Evolutionary conservation across 1,140 invertebrate genomes (phyloP), one percentile per base, ranked within the genome.

Genomic region (Protaetia brevitarsis): DNA sequence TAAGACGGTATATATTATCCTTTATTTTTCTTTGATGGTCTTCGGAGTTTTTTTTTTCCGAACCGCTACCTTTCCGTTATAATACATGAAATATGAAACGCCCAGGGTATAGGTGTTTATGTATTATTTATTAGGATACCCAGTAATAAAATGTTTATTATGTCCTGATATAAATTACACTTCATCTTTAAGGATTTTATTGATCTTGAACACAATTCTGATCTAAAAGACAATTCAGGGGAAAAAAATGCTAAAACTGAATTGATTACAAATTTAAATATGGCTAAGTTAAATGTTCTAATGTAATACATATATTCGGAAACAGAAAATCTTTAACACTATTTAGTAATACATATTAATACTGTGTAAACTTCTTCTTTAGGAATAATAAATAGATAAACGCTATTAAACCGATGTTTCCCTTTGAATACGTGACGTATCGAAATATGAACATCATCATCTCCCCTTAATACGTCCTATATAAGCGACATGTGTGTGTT

Each of bases 381-480:
- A n/a, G n/a, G n/a, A n/a, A n/a, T n/a, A n/a, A n/a, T n/a, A 51
- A 23, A 51, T 51, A 51, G 26, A 51, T 51, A 51, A 23, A 51
- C 16, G 19, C 26, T 51, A 23, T 16, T 51, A 51, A 51, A 51
- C 26, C 41, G 41, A 51, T 23, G 41, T 51, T 51, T n/a, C 19
- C 41, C 41, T 51, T 51, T 51, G 41, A 51, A 51, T 51, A 51
- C 41, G 41, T 51, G 41, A 51, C 41, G 41, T 51, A 51, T 51
- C 41, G 19, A 51, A 51, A 51, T 51, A 51, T 51, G 41, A 51
- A 51, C 41, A 26, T 19, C 41, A 51, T 51, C 19, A 51, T 51
- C 41, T 51, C 41, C 41, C 41, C 41, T 51, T 51, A 51, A 51
- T 51, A 51, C 41, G 41, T 8, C 41, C 41, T 23, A 51, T 23